Evolutionary conservation across 2,888 invertebrate genomes (phyloP).

Genomic region (Melieria picta): DNA sequence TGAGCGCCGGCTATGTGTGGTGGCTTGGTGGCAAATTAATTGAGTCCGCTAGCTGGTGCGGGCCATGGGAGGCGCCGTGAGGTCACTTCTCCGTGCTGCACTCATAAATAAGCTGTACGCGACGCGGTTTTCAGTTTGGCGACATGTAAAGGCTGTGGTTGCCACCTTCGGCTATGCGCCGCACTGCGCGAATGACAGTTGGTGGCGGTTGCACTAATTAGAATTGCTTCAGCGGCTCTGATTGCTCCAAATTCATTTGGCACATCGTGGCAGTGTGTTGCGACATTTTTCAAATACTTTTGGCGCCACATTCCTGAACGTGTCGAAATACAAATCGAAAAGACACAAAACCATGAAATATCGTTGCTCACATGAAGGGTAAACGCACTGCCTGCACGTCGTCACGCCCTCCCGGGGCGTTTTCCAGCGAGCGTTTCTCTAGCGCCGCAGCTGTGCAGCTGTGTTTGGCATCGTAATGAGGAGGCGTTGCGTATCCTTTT

Average conservation of each 20-base stretch:
- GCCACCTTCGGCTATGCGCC: slow-evolving; percentile 19
- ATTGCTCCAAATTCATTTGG: slow-evolving; percentile 32
- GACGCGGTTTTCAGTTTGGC: neutral
- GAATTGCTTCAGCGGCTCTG: slow-evolving; percentile 26
- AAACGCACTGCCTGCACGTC: no score
- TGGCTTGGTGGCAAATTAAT: slow-evolving; percentile 24
- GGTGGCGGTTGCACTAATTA: slow-evolving; percentile 2
- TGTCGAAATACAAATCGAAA: neutral
- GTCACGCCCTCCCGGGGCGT: no score
- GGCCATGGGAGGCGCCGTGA: neutral
- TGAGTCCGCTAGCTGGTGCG: slow-evolving; percentile 20
- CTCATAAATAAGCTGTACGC: slow-evolving; percentile 23
- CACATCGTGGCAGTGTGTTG: slow-evolving; percentile 27
- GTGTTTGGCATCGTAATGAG: slow-evolving; percentile 38
- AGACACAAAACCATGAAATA: neutral
- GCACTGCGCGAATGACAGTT: neutral
- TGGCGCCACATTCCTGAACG: no score
- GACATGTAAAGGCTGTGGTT: slow-evolving; percentile 4
- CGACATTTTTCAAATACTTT: slow-evolving; percentile 31
- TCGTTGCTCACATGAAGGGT: no score
- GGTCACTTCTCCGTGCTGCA: slow-evolving; percentile 29
- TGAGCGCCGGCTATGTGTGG: slow-evolving; percentile 15
- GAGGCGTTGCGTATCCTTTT: slow-evolving; percentile 38
- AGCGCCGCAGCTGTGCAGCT: neutral
- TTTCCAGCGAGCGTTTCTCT: neutral